Conservation (phyloP, 2,797 vertebrate species). For the Discoglossus pictus region DNA sequence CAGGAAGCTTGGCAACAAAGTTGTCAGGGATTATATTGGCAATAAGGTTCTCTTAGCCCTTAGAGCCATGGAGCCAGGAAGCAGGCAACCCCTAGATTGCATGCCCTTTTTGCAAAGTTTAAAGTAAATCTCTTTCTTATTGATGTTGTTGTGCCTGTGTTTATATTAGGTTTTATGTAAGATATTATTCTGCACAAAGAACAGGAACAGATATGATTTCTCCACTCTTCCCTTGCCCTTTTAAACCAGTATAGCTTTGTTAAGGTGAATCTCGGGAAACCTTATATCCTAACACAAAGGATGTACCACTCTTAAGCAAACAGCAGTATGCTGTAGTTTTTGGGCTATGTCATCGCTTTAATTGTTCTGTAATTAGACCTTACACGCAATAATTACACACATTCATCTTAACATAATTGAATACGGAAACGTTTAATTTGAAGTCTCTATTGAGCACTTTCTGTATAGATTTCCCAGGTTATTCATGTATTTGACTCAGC, state of each 20-base stretch:
- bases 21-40: no score
- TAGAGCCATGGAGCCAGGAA: no score
- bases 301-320: slow-evolving; percentile 13
- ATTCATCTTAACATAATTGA: slow-evolving; percentile 39
- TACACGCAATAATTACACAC: slow-evolving; percentile 32
- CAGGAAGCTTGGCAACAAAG: no score
- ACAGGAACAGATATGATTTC: slow-evolving; percentile 10
- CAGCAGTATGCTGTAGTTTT: slow-evolving; percentile 23
- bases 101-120: not conserved
- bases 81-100: slow-evolving; percentile 2
- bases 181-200: not conserved
- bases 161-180: slow-evolving; percentile 26
- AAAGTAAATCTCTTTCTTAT: not conserved
- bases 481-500: slow-evolving; percentile 31
- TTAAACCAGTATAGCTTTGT: slow-evolving; percentile 18
- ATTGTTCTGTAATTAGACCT: slow-evolving; percentile 45
- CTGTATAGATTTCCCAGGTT: slow-evolving; percentile 40
- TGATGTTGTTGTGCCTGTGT: slow-evolving; percentile 23
- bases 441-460: slow-evolving; percentile 35
- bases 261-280: slow-evolving; percentile 20
- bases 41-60: no score
- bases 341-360: slow-evolving; percentile 30
- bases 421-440: slow-evolving; percentile 38
- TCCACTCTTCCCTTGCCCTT: not conserved
- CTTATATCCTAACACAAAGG: slow-evolving; percentile 33